Conservation (phyloP, 2,797 vertebrate species). For the Crax fasciolata region DNA sequence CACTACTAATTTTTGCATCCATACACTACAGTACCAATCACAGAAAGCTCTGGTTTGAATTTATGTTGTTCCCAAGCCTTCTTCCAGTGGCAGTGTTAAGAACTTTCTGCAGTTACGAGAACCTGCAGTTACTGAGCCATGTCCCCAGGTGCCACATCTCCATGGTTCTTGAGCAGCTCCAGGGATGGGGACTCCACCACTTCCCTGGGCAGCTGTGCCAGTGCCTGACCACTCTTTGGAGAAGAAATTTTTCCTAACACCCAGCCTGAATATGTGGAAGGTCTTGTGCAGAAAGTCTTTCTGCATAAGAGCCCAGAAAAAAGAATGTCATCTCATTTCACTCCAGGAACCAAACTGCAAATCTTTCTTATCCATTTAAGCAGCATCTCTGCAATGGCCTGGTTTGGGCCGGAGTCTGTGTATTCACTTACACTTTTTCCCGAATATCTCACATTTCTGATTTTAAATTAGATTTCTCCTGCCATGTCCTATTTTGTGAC, state of each 20-base stretch:
- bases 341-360: neutral
- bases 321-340: neutral
- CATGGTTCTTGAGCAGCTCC: no score
- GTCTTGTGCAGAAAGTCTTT: neutral
- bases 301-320: neutral
- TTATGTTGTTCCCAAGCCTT: neutral
- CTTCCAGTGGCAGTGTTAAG: neutral
- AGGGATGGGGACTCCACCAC: no score
- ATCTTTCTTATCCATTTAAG: neutral
- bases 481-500: neutral
- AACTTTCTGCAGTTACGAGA: neutral
- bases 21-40: rapidly evolving
- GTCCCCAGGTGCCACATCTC: neutral
- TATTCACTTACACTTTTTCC: neutral
- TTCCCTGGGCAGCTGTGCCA: no score
- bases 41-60: neutral
- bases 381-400: neutral
- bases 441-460: neutral
- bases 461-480: slow-evolving; percentile 6
- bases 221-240: no score
- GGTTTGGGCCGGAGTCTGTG: neutral
- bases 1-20: neutral
- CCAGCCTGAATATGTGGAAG: no score
- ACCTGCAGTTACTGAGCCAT: neutral
- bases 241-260: no score